phyloP scores from a whole-genome alignment of 1,140 invertebrate species.

The Glossosoma conforme region DNA sequence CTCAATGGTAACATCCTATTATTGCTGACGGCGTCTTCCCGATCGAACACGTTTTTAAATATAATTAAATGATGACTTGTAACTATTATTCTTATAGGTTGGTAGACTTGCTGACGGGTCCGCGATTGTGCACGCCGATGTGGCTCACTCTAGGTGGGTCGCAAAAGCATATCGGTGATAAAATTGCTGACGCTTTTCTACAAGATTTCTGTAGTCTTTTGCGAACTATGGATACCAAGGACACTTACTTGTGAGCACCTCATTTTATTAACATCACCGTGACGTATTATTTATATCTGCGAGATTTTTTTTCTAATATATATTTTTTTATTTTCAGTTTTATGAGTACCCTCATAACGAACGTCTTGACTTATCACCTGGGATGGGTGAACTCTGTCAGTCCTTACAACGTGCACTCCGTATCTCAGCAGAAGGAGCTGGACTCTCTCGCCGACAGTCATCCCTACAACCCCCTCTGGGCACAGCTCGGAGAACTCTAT shows the following conservation, averaged over 20 bases:
- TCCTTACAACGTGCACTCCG: conserved; percentile 39
- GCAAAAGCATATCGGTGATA: conserved; percentile 41
- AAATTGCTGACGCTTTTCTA: conserved; percentile 51
- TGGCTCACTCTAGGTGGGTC: conserved; percentile 61
- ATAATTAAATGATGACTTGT: not conserved
- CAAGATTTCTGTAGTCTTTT: conserved; percentile 57
- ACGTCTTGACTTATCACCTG: conserved; percentile 82
- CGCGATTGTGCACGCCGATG: conserved; percentile 58
- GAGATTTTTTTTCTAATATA: conserved; percentile 6
- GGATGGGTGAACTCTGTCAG: conserved; percentile 82
- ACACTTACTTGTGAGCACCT: conserved; percentile 76
- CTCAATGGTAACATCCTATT: conserved; percentile 38
- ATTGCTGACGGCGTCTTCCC: not conserved
- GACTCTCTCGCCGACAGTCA: conserved; percentile 37
- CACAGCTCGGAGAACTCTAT: conserved; percentile 77
- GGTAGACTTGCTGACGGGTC: conserved; percentile 62
- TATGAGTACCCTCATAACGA: conserved; percentile 81
- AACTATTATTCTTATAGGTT: conserved; percentile 43
- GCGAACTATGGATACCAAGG: conserved; percentile 64
- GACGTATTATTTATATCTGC: conserved; percentile 8
- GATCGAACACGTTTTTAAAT: not conserved
- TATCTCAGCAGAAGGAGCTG: conserved; percentile 24
- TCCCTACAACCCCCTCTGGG: conserved; percentile 79
- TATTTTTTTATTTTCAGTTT: conserved; percentile 62
- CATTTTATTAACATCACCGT: conserved; percentile 13